Evolutionary conservation across 2,797 vertebrate genomes (phyloP).

Genomic region (Notolabrus celidotus): DNA sequence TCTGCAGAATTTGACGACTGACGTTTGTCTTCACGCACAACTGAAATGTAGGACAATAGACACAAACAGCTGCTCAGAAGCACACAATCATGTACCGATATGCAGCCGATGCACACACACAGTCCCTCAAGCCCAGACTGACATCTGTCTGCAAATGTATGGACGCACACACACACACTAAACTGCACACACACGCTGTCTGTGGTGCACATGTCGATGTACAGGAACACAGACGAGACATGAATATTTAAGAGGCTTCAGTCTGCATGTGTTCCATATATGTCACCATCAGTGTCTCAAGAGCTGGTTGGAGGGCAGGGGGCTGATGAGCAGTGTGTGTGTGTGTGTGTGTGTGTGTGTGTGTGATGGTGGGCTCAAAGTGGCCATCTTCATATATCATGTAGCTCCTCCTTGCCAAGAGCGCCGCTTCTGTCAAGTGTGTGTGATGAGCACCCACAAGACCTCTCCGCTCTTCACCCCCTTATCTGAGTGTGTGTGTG

Average conservation of each 20-base stretch:
- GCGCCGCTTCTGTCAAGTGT: constrained; percentile 79
- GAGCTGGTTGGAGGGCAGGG: constrained; percentile 76
- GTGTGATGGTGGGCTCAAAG: constrained; percentile 54
- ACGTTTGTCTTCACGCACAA: background rate
- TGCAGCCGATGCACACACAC: background rate
- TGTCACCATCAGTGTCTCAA: constrained; percentile 80
- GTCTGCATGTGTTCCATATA: constrained; percentile 82
- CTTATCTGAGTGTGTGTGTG: constrained; percentile 22
- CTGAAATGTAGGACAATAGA: constrained; percentile 18
- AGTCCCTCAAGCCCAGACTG: constrained; percentile 18
- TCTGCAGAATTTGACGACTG: background rate
- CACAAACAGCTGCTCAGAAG: constrained; percentile 31
- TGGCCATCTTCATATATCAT: constrained; percentile 81
- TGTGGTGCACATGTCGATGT: constrained; percentile 59
- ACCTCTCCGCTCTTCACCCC: constrained; percentile 56
- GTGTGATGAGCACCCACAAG: constrained; percentile 78
- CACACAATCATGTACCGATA: constrained; percentile 4
- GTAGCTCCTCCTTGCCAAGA: constrained; percentile 74
- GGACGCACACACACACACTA: constrained; percentile 8
- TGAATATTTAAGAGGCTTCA: constrained; percentile 84
- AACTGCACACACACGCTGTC: constrained; percentile 18
- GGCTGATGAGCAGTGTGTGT: constrained; percentile 62
- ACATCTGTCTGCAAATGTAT: constrained; percentile 48
- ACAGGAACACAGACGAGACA: constrained; percentile 72
- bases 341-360: constrained; percentile 24